These are phyloP conservation scores for Heteronetta atricapilla DNA, from an alignment of 2,113 vertebrate genomes.

Conservation along the genomic window DNA sequence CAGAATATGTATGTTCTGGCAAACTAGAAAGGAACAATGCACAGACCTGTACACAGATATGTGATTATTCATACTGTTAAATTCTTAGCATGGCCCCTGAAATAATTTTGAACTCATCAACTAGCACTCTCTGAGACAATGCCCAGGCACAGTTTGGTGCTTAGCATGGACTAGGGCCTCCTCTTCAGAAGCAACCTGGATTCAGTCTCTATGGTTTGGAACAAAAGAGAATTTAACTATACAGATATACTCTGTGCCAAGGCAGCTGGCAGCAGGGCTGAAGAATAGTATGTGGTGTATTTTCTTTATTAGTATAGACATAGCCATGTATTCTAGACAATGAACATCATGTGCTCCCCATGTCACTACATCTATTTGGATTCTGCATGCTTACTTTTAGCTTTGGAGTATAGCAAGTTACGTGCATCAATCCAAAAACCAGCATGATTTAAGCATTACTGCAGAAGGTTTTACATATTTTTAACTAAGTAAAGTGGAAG, in stretches of 20 bases:
- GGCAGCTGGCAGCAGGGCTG: neutral
- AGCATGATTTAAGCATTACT: neutral
- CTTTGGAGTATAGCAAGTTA: neutral
- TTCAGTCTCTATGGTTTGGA: neutral
- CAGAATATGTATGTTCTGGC: neutral
- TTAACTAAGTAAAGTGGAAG: neutral
- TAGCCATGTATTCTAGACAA: neutral
- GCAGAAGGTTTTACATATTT: constrained; percentile 16
- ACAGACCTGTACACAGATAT: neutral
- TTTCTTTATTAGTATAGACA: neutral
- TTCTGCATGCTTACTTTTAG: constrained; percentile 22
- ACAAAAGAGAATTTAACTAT: constrained; percentile 3
- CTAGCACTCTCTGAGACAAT: neutral
- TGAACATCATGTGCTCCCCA: neutral
- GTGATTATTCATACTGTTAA: neutral
- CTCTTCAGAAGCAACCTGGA: constrained; percentile 17
- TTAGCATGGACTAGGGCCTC: neutral
- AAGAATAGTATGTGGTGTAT: neutral
- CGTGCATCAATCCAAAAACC: neutral
- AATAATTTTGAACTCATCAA: neutral
- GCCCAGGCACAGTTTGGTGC: constrained; percentile 7
- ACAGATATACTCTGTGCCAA: neutral
- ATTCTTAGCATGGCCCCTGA: neutral
- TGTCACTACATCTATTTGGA: constrained; percentile 12
- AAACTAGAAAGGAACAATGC: neutral